Evolutionary conservation across 37 sponge, comb jelly and placozoan species (phyloP), one percentile per base, ranked within the genome.

Genomic region (Amphimedon queenslandica): DNA sequence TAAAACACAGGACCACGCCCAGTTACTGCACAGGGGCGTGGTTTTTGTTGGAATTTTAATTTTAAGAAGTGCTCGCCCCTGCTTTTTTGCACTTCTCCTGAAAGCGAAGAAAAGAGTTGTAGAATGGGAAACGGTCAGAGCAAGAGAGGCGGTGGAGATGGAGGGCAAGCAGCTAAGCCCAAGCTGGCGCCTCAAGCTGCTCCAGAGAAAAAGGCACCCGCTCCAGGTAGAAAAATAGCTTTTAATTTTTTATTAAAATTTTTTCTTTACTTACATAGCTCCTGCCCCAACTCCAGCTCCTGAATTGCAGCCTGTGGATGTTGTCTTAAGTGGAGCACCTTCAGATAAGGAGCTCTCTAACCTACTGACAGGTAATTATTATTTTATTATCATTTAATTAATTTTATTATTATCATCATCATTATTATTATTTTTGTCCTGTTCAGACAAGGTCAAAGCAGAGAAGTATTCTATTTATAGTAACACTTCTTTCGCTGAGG

Each of bases 371-470:
- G 28, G 61, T 60, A 25, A n/a, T n/a, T n/a, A n/a, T n/a, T n/a
- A n/a, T n/a, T n/a, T n/a, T n/a, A n/a, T n/a, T n/a, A n/a, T n/a
- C n/a, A n/a, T n/a, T n/a, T n/a, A n/a, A n/a, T n/a, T n/a, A n/a
- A n/a, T n/a, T n/a, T n/a, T n/a, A n/a, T 6, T 38, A 66, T 21
- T 28, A 28, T 2, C 2, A n/a, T n/a, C n/a, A n/a, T n/a, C n/a
- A n/a, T n/a, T n/a, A n/a, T n/a, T n/a, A n/a, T n/a, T 37, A 20
- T 61, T 4, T 36, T 24, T 23, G 4, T 51, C 20, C 29, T n/a
- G 16, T 42, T 8, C 55, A 88, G 88, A 55, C 55, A 71, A 80
- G 28, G 28, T 88, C 66, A 73, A 82, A 74, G 39, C 20, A 4
- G 66, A 40, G 2, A 35, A 47, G 1, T 37, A 72, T 38, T 24